phyloP scores from a whole-genome alignment of 2,888 invertebrate species.

The Tupiocoris notatus region DNA sequence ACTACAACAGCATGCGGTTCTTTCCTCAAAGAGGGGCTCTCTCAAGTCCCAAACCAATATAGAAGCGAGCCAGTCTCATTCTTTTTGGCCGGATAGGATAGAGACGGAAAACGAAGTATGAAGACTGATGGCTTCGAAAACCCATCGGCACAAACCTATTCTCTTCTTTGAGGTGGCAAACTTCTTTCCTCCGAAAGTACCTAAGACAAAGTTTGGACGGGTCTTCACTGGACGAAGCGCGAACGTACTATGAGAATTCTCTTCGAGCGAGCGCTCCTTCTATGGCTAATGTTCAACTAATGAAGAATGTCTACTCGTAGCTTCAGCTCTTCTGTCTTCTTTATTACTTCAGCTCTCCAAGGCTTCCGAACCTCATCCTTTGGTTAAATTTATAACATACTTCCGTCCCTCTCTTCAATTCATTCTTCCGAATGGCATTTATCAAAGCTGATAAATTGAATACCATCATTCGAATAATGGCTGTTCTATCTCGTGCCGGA shows the following conservation, averaged over 20 bases:
- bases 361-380: background rate
- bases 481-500: no score
- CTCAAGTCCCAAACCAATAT: background rate
- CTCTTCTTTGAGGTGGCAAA: background rate
- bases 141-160: background rate
- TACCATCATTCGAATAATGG: no score
- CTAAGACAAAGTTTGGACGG: background rate
- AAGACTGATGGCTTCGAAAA: conserved; percentile 33
- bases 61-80: background rate
- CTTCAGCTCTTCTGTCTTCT: conserved; percentile 11
- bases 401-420: background rate
- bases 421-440: background rate
- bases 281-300: conserved; percentile 39
- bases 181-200: background rate
- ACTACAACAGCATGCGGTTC: background rate
- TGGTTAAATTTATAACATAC: background rate
- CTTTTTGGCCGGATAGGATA: background rate
- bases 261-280: background rate
- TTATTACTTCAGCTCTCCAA: conserved; percentile 35
- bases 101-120: conserved; percentile 4
- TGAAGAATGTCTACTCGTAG: conserved; percentile 29
- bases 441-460: background rate
- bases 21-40: background rate
- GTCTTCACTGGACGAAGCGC: background rate
- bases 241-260: background rate